phyloP scores from a whole-genome alignment of 2,888 invertebrate species.

The Colostygia pectinataria region DNA sequence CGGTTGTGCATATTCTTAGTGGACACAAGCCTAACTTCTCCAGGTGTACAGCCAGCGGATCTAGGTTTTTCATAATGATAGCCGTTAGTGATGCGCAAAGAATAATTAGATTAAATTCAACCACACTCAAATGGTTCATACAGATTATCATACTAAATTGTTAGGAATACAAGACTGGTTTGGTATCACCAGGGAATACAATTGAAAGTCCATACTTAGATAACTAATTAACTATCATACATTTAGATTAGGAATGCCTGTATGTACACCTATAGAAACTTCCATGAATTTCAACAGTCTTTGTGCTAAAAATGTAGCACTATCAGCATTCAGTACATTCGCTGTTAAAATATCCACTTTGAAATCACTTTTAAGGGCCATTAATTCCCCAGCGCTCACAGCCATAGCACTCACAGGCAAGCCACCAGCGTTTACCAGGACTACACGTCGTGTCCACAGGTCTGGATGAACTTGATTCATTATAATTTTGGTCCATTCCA shows the following conservation, averaged over 20 bases:
- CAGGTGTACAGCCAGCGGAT: too few relatives aligned
- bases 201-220: neutral
- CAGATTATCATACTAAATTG: too few relatives aligned
- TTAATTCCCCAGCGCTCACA: constrained; percentile 61
- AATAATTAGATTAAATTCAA: too few relatives aligned
- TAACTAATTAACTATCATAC: constrained; percentile 29
- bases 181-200: too few relatives aligned
- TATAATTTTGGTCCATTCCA: constrained; percentile 66
- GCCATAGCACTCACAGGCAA: constrained; percentile 66
- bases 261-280: constrained; percentile 66
- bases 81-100: too few relatives aligned
- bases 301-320: constrained; percentile 56
- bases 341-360: constrained; percentile 66
- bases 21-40: too few relatives aligned
- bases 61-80: too few relatives aligned
- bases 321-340: constrained; percentile 58
- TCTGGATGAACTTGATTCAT: constrained; percentile 70
- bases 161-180: too few relatives aligned
- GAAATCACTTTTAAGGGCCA: constrained; percentile 58
- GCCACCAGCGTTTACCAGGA: constrained; percentile 71
- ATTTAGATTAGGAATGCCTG: constrained; percentile 74
- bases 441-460: constrained; percentile 60
- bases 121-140: too few relatives aligned
- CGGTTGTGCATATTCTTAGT: too few relatives aligned
- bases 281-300: constrained; percentile 67